Percentiles rank a stretch among this genome's conserved stretches.
These are phyloP conservation scores for Semotilus atromaculatus DNA, from an alignment of 2,797 vertebrate species.

Conservation along the genomic window DNA sequence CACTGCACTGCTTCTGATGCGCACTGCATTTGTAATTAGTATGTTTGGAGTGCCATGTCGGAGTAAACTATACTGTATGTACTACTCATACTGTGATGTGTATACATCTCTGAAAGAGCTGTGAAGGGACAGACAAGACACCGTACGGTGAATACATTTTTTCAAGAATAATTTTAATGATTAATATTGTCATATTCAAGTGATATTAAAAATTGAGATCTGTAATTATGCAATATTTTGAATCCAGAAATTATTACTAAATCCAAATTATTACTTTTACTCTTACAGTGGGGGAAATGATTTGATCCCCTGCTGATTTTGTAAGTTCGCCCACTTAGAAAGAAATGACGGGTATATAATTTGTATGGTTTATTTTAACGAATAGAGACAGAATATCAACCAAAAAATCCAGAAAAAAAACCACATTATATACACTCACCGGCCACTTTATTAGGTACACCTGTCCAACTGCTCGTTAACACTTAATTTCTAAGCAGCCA, in stretches of 20 bases:
- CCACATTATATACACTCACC: too few species aligned
- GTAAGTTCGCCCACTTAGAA: too few species aligned
- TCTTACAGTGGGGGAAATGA: too few species aligned
- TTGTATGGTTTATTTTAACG: too few species aligned
- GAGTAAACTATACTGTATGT: neutral
- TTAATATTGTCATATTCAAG: too few species aligned
- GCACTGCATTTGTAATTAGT: neutral
- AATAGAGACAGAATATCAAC: too few species aligned
- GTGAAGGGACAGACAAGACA: neutral
- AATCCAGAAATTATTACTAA: neutral
- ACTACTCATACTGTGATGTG: neutral
- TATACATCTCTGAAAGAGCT: neutral
- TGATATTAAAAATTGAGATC: neutral
- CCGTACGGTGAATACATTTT: neutral
- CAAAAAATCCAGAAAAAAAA: too few species aligned
- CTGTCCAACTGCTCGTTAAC: too few species aligned
- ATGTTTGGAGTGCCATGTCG: neutral
- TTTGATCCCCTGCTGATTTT: too few species aligned
- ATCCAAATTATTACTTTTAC: neutral
- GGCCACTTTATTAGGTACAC: too few species aligned
- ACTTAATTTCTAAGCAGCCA: too few species aligned
- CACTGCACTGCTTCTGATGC: conserved; percentile 14
- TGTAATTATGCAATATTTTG: neutral
- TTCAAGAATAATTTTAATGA: neutral
- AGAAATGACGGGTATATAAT: too few species aligned